Conservation (phyloP, 2,113 vertebrate species). For the Rattus rattus region DNA sequence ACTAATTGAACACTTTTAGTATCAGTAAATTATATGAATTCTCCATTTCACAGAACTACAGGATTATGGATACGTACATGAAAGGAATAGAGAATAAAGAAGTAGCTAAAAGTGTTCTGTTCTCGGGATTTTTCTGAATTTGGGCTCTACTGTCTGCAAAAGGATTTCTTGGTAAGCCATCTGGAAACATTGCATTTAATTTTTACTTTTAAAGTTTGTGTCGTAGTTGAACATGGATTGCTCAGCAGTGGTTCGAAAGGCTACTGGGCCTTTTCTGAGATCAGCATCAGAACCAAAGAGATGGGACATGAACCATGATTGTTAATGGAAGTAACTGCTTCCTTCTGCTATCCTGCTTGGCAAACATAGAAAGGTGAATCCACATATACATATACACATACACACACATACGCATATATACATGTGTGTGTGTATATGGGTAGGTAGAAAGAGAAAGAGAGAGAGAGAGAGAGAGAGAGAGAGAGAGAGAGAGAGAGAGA, state of each 20-base stretch:
- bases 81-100: background rate
- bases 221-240: constrained; percentile 59
- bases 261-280: constrained; percentile 28
- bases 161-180: constrained; percentile 49
- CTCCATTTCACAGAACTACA: background rate
- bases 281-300: constrained; percentile 47
- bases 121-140: background rate
- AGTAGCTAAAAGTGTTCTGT: background rate
- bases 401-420: no score
- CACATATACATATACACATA: no score
- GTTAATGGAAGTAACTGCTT: constrained; percentile 30
- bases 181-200: constrained; percentile 42
- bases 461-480: background rate
- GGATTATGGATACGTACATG: background rate
- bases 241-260: constrained; percentile 62
- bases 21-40: background rate
- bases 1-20: background rate
- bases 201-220: constrained; percentile 44
- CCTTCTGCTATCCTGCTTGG: background rate
- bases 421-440: no score
- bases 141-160: background rate
- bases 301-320: constrained; percentile 12
- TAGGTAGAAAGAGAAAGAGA: background rate
- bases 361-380: background rate
- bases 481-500: background rate